Evolutionary conservation across 2,113 vertebrate genomes (phyloP).

Genomic region (Oryctolagus cuniculus): mOryCun1.1 NC_091443.1:54286501-54287000

Average conservation of each 20-base stretch:
- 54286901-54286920: neutral
- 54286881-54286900: neutral
- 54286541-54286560: neutral
- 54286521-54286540: neutral
- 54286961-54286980: too few species aligned
- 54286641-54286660: neutral
- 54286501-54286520: too few species aligned
- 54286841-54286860: neutral
- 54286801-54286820: too few species aligned
- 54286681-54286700: too few species aligned
- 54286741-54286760: too few species aligned
- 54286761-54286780: too few species aligned
- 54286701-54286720: too few species aligned
- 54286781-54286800: too few species aligned
- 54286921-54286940: neutral
- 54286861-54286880: neutral
- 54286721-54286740: too few species aligned
- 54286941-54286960: too few species aligned
- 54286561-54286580: neutral
- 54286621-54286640: slow-evolving; percentile 36
- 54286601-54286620: neutral
- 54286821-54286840: neutral
- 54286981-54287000: too few species aligned
- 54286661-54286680: too few species aligned
- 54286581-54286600: neutral